Evolutionary conservation across 2,113 vertebrate species (phyloP), one percentile per base, ranked within the genome.

Genomic region (Atrichornis clamosus): DNA sequence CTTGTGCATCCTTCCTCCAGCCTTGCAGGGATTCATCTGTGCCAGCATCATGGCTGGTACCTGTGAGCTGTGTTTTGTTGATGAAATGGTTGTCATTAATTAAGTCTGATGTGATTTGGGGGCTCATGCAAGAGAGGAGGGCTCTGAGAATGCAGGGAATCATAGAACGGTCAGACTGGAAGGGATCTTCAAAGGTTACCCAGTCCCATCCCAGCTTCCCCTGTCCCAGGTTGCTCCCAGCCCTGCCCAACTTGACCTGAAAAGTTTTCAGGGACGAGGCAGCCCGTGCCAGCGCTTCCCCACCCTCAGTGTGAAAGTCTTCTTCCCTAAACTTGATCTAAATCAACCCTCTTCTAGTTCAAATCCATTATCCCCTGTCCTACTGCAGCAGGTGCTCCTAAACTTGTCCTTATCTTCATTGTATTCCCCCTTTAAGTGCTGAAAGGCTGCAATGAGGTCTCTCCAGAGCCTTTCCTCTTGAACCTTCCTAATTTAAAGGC

Each of bases 31-130:
- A 3, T n/a, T 13, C 32, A 23, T 33, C 68, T 32, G 41, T 6
- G 10, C 67, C 32, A 39, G 20, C 32, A 9, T 26, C 33, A 1
- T 2, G 21, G 17, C 17, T 14, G 42, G 16, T 13, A 7, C 17
- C 53, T 4, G 9, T 1, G 24, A 32, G 56, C 8, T 27, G 0
- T 0, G 7, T 17, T 50, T 28, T 20, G 15, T 8, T 22, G 33
- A 21, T 13, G 35, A 28, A 83, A 10, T 2, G 68, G 49, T 33
- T 75, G 52, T 63, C 10, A 23, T 77, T 30, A 50, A 44, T 15
- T 16, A 7, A 2, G 8, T 15, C 5, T 3, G 9, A 18, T 32
- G 68, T 13, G 32, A 7, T 28, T 4, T 33, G 53, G 67, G 8
- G 5, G 47, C n/a, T 88, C 13, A 0, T 10, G 30, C 16, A 22